Evolutionary conservation across 2,888 invertebrate genomes (phyloP), one percentile per base, ranked within the genome.

Genomic region (Apotomis turbidana): DNA sequence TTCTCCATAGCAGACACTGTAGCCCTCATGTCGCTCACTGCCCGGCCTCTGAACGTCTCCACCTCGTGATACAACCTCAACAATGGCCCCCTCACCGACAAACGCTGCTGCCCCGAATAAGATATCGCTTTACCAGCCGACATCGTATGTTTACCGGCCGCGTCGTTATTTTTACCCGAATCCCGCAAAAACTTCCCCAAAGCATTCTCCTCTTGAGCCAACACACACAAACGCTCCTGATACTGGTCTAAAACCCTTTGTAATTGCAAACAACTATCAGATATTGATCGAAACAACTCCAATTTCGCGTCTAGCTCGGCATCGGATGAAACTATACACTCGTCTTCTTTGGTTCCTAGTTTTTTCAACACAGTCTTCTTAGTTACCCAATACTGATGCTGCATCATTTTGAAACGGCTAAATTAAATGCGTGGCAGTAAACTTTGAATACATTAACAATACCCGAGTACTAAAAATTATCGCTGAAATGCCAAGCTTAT

Each of bases 341-440:
- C 98, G 87, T 99, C 99, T 93, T 99, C 99, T 93, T 99, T 99
- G 80, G 97, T 97, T 49, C 99, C 99, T 64, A 99, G 94, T 93
- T 98, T 99, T 83, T 97, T 95, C 78, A 98, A 95, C 60, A 99
- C 97, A 72, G 97, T 96, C 90, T 99, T 99, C 87, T 99, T 99
- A 6, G 99, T 99, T 71, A 99, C 97, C 99, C 99, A 99, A 90
- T 98, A 99, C 80, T 98, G 98, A 90, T 99, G 98, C 88, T 98
- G 98, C 96, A 99, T 96, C 91, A 93, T 93, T 66, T 81, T 86
- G 73, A 70, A 61, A 73, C 57, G 12, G 27, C 55, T 51, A 38
- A 59, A 66, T 70, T 69, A 61, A 66, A 70, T 54, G 68, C 73
- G 71, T 71, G 69, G 73, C 64, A 73, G 55, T 44, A n/a, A 38